Evolutionary conservation across 1,140 invertebrate genomes (phyloP), one percentile per base, ranked within the genome.

Genomic region (Zaprionus tsacasi): DNA sequence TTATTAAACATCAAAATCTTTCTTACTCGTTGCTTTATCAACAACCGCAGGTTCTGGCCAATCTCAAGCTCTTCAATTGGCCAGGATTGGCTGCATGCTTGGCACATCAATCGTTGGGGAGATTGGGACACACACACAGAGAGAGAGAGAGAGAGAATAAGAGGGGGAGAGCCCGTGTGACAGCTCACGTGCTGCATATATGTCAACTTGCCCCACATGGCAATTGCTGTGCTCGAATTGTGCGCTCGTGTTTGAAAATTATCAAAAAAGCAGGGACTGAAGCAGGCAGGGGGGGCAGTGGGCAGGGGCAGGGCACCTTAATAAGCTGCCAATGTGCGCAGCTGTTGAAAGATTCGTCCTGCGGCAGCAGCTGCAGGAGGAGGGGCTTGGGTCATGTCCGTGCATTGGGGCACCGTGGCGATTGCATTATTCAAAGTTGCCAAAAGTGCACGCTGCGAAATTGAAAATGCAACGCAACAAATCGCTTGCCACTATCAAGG

Each of bases 401-500:
- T 52, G 66, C 58, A 58, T 70, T 74, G 71, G 71, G n/a, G 68
- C 72, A 64, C 56, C 21, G 21, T 21, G 54, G 57, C 63, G 72
- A 76, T 87, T 87, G 83, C 83, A 87, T 87, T 87, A 87, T 88
- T 87, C 83, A 87, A 87, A 87, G 83, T 80, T 78, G 73, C 73
- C 72, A 72, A 78, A 88, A 88, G 79, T 80, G 77, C 82, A 68
- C 67, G 70, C 64, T 80, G 77, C 83, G 45, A 87, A 87, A 87
- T 87, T 87, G 83, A 87, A 87, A 87, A 87, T 87, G 83, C 83
- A 88, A 80, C 83, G 83, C 83, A 88, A 87, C 83, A 87, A 87
- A 87, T 87, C 83, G 83, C 83, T 80, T 83, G 83, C 83, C 77
- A 87, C 83, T 83, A 87, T 87, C 83, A 87, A 88, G 83, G 83